phyloP scores from a whole-genome alignment of 1,140 invertebrate genomes.

The Araneus ventricosus region DNA sequence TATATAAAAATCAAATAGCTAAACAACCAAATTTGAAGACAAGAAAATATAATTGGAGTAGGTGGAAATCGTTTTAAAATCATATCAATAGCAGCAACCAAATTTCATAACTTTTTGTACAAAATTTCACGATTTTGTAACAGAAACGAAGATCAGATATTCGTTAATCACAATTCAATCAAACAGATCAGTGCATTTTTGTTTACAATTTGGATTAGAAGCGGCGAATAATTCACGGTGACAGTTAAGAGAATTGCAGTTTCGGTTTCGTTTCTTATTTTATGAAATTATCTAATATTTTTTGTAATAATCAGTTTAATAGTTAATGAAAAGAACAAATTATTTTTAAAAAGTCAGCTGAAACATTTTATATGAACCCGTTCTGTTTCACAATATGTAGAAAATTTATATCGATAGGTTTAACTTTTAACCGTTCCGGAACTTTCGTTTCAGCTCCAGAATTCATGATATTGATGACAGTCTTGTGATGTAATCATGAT shows the following conservation, averaged over 20 bases:
- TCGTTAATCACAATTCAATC: neutral
- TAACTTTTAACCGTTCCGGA: neutral
- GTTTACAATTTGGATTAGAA: conserved; percentile 45
- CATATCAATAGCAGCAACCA: conserved; percentile 16
- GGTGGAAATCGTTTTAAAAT: conserved; percentile 61
- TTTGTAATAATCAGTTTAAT: neutral
- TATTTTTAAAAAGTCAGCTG: neutral
- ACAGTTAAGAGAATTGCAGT: neutral
- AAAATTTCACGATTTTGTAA: neutral
- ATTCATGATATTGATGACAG: conserved; percentile 1
- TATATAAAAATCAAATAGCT: conserved; percentile 68
- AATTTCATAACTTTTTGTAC: neutral
- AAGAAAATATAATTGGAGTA: conserved; percentile 54
- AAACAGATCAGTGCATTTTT: conserved; percentile 40
- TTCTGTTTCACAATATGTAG: neutral
- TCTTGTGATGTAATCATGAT: neutral
- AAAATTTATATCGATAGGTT: neutral
- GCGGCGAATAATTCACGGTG: neutral
- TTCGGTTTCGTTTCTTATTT: neutral
- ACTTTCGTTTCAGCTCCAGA: conserved; percentile 25
- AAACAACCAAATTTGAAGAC: conserved; percentile 60
- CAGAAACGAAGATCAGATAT: neutral
- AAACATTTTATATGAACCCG: neutral
- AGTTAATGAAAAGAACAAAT: neutral
- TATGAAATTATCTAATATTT: neutral